These are phyloP conservation scores for Nannoperca obscura DNA, from an alignment of 2,797 vertebrate species.

Conservation along the genomic window DNA sequence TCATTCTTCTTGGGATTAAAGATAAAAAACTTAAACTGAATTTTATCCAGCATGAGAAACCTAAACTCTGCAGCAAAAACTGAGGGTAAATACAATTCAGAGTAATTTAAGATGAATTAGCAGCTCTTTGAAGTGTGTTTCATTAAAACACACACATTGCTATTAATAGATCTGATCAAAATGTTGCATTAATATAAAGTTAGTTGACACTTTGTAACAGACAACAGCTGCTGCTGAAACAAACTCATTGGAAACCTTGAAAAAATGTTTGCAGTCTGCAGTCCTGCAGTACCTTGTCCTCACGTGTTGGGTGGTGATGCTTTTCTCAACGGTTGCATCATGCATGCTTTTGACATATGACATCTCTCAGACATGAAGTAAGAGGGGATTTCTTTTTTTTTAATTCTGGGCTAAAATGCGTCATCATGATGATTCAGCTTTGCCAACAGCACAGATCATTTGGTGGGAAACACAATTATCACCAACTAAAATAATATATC, in stretches of 20 bases:
- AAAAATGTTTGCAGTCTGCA: background rate
- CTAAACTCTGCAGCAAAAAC: background rate
- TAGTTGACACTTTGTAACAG: background rate
- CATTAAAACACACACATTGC: background rate
- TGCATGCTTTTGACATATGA: slow-evolving; percentile 25
- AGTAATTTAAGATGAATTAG: background rate
- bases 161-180: background rate
- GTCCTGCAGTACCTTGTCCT: background rate
- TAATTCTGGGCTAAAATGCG: background rate
- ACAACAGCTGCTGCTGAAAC: background rate
- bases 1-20: slow-evolving; percentile 9
- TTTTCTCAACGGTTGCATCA: slow-evolving; percentile 43
- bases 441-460: background rate
- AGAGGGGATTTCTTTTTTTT: slow-evolving; percentile 29
- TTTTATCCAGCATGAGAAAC: background rate
- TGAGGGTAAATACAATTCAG: background rate
- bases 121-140: background rate
- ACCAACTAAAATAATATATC: background rate
- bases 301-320: slow-evolving; percentile 29
- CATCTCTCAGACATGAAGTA: slow-evolving; percentile 46
- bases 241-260: background rate
- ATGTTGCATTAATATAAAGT: background rate
- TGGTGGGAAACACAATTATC: background rate
- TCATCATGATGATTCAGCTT: slow-evolving; percentile 32
- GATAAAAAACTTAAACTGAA: slow-evolving; percentile 11